Base-by-base conservation (phyloP, 2,113 vertebrate genomes). In the Laterallus jamaicensis region DNA sequence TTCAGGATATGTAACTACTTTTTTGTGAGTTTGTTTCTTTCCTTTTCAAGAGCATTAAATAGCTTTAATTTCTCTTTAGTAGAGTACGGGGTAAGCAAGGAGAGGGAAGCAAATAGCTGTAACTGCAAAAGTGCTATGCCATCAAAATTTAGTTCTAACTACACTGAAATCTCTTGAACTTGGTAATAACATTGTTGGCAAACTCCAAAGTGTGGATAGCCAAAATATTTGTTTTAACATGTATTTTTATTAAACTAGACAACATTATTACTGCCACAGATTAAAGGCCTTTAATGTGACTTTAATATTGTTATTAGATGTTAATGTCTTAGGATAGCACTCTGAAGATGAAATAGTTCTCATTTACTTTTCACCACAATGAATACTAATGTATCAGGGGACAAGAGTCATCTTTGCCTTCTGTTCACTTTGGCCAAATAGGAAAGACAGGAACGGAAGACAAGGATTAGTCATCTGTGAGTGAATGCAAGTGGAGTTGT, bases 281-380 rank as follows among this genome's bases (percentile, higher is more conserved):
- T 96, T 95, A 95, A 95, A 97, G 90, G 66, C 31, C 39, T 66
- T 24, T 96, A 95, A 97, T 97, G 71, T 60, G 92, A 90, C 93
- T 97, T 96, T 97, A 97, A 96, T 96, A 92, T 69, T 93, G 82
- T 97, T 97, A 94, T 94, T 94, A 88, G 58, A 90, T 95, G 91
- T 93, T 96, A 96, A 82, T 94, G 80, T 96, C 88, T 95, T 92
- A 83, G 82, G 89, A 73, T 92, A 94, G 91, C 3, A 6, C 60
- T 96, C 76, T 37, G 84, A 97, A 97, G 95, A 96, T 97, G 59
- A 95, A 97, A 97, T 93, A 90, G 83, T 94, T 96, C 89, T 94
- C 95, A 93, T 97, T 97, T 97, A 49, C 86, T 96, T 97, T 94
- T 92, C 83, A 26, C 67, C 55, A 19, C 96, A 92, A 96, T 95